These are phyloP conservation scores for Homalodisca vitripennis DNA, from an alignment of 1,140 invertebrate species.

Conservation along the genomic window DNA sequence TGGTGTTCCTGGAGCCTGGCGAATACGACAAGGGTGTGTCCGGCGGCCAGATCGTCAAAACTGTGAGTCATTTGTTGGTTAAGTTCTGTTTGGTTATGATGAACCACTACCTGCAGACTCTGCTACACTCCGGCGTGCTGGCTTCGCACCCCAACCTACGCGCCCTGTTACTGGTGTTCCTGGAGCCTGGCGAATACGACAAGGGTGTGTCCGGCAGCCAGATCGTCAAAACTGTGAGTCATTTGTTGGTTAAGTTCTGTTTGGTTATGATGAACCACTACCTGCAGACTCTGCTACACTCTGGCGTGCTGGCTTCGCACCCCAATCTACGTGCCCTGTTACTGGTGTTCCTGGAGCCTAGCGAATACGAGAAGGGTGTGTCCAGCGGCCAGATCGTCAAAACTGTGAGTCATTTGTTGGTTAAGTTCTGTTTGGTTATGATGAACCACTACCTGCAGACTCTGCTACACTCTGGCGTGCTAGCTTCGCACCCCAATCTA, in stretches of 20 bases:
- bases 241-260: slow-evolving; percentile 77
- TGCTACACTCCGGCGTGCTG: slow-evolving; percentile 62
- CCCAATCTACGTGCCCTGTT: slow-evolving; percentile 67
- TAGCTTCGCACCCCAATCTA: slow-evolving; percentile 64
- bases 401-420: slow-evolving; percentile 82
- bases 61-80: slow-evolving; percentile 51
- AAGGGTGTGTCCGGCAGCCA: slow-evolving; percentile 59
- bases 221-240: slow-evolving; percentile 57
- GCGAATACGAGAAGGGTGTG: slow-evolving; percentile 71
- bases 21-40: slow-evolving; percentile 69
- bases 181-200: slow-evolving; percentile 79
- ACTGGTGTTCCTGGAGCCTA: slow-evolving; percentile 73
- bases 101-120: slow-evolving; percentile 76
- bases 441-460: slow-evolving; percentile 81
- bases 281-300: slow-evolving; percentile 67
- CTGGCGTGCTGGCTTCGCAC: slow-evolving; percentile 60
- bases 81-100: too few species aligned
- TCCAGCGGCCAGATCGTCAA: slow-evolving; percentile 93
- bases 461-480: slow-evolving; percentile 60
- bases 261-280: slow-evolving; percentile 85
- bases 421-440: slow-evolving; percentile 83
- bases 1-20: slow-evolving; percentile 76
- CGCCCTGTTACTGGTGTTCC: slow-evolving; percentile 69
- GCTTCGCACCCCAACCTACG: slow-evolving; percentile 64
- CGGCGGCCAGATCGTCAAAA: slow-evolving; percentile 58